Evolutionary conservation across 2,888 invertebrate genomes (phyloP).

Genomic region (Philonicus albiceps): DNA sequence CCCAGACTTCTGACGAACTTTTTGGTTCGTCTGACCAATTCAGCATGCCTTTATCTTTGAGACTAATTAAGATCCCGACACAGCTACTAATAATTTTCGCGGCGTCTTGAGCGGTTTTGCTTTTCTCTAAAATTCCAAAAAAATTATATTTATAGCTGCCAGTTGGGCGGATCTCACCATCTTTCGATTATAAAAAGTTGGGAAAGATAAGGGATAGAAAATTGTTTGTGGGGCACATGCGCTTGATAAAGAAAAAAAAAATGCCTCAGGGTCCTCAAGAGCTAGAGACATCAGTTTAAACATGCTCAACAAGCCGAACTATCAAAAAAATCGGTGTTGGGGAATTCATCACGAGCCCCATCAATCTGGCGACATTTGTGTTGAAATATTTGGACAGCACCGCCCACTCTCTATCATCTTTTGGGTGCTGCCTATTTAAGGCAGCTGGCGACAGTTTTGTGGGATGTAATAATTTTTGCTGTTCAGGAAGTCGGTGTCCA

Average conservation of each 20-base stretch:
- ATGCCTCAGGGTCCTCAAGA: background rate
- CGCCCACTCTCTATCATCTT: constrained; percentile 21
- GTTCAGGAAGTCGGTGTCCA: background rate
- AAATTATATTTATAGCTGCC: constrained; percentile 32
- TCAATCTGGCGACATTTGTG: constrained; percentile 30
- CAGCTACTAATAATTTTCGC: constrained; percentile 10
- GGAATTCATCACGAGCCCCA: background rate
- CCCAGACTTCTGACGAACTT: background rate
- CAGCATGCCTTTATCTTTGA: background rate
- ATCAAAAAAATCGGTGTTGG: background rate
- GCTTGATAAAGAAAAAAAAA: background rate
- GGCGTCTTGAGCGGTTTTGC: background rate
- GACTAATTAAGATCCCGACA: background rate
- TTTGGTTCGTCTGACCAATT: background rate
- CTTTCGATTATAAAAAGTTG: background rate
- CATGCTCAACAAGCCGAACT: background rate
- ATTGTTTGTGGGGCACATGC: background rate
- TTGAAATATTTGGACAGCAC: constrained; percentile 35
- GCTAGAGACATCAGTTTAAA: background rate
- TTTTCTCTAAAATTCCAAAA: background rate
- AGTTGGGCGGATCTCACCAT: constrained; percentile 7
- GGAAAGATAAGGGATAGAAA: background rate
- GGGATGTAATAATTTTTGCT: background rate
- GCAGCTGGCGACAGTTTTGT: constrained; percentile 3
- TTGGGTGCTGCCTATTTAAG: background rate